A percentile compares a stretch with the other conserved stretches of the same genome.
phyloP scores from a whole-genome alignment of 2,888 invertebrate genomes.

The Sesia apiformis region DNA sequence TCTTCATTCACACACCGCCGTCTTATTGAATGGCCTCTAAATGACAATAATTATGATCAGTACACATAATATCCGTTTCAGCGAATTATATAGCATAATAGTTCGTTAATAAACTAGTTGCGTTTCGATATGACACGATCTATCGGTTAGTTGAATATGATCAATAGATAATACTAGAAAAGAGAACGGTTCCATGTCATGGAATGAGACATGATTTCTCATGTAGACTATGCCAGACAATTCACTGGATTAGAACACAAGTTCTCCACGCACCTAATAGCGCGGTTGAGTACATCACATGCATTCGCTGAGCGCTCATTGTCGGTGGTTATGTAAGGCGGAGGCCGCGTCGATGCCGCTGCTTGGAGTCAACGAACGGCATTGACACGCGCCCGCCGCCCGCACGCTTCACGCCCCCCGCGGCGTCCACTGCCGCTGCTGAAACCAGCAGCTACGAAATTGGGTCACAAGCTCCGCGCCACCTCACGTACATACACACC shows the following conservation, averaged over 20 bases:
- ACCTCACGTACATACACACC: constrained; percentile 48
- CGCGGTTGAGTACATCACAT: constrained; percentile 42
- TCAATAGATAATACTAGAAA: too few relatives aligned
- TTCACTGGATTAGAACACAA: background rate
- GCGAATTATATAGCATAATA: too few relatives aligned
- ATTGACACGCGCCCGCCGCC: constrained; percentile 66
- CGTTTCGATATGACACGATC: too few relatives aligned
- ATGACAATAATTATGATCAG: too few relatives aligned
- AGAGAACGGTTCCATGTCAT: too few relatives aligned
- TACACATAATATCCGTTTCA: too few relatives aligned
- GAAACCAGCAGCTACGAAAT: constrained; percentile 73
- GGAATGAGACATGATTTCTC: too few relatives aligned
- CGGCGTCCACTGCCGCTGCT: constrained; percentile 42
- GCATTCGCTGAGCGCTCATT: constrained; percentile 58
- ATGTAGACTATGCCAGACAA: too few relatives aligned
- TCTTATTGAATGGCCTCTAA: background rate
- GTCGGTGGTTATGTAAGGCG: constrained; percentile 73
- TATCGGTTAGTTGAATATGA: too few relatives aligned
- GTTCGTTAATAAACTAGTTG: too few relatives aligned
- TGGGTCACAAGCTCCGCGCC: constrained; percentile 68
- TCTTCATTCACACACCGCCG: constrained; percentile 16
- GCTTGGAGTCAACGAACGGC: constrained; percentile 72
- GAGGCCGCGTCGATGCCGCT: constrained; percentile 67
- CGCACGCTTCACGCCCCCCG: constrained; percentile 26
- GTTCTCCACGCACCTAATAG: background rate